Percentiles rank a stretch among this genome's conserved stretches.
Conservation (phyloP, 2,797 vertebrate species). For the Phyllotis vaccarum region DNA sequence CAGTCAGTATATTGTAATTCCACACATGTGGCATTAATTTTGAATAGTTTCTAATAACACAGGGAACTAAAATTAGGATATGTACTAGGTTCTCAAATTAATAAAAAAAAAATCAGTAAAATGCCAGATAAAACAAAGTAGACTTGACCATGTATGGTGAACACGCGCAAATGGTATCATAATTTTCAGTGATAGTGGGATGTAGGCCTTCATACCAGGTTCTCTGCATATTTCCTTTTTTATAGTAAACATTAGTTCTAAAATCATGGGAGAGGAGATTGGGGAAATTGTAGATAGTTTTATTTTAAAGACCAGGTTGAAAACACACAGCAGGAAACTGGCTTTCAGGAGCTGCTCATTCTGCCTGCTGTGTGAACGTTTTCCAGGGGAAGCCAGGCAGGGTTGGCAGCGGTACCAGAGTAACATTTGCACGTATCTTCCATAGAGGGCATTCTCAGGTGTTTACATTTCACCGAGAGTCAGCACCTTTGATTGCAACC, state of each 20-base stretch:
- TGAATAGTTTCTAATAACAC: neutral
- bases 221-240: neutral
- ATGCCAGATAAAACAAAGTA: too few species aligned
- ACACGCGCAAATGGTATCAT: neutral
- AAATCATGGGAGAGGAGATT: neutral
- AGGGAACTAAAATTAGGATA: neutral
- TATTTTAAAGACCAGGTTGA: neutral
- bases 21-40: rapidly evolving
- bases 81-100: neutral
- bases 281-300: neutral
- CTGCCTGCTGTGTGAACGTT: rapidly evolving
- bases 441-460: neutral
- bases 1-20: rapidly evolving
- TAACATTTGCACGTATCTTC: neutral
- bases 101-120: neutral
- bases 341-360: neutral
- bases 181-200: neutral
- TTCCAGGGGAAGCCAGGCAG: neutral
- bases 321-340: neutral
- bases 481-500: neutral
- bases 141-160: too few species aligned
- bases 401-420: neutral
- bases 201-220: neutral
- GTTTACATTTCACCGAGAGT: neutral
- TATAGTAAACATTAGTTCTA: neutral